Evolutionary conservation across 1,140 invertebrate species (phyloP).

Genomic region (Triops cancriformis): DNA sequence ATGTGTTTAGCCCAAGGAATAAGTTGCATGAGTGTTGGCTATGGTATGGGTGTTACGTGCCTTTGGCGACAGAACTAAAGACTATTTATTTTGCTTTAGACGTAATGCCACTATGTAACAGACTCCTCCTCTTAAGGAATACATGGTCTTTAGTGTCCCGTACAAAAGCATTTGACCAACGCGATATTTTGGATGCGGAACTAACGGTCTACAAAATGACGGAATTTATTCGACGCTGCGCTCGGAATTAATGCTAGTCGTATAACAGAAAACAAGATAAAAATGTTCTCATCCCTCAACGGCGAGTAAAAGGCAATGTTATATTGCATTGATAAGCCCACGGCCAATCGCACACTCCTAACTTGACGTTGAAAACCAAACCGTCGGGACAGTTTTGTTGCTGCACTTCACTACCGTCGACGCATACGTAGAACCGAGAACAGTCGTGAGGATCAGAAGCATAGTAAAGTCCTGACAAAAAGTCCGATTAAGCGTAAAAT

Average conservation of each 20-base stretch:
- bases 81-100: conserved; percentile 14
- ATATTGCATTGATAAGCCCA: conserved; percentile 2
- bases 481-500: background rate
- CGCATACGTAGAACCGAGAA: conserved; percentile 15
- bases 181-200: background rate
- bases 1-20: background rate
- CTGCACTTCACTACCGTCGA: background rate
- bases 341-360: conserved; percentile 19
- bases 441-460: conserved; percentile 11
- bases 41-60: background rate
- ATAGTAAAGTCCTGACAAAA: background rate
- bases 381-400: background rate
- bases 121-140: background rate
- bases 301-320: background rate
- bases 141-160: background rate
- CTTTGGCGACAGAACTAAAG: conserved; percentile 6
- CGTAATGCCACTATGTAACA: background rate
- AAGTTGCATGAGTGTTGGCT: background rate
- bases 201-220: background rate
- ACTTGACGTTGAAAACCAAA: conserved; percentile 17
- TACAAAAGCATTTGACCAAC: background rate
- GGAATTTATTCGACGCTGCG: background rate
- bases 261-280: background rate
- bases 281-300: background rate
- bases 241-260: background rate